phyloP scores from a whole-genome alignment of 2,797 vertebrate genomes.

The Rhabdomys pumilio region DNA sequence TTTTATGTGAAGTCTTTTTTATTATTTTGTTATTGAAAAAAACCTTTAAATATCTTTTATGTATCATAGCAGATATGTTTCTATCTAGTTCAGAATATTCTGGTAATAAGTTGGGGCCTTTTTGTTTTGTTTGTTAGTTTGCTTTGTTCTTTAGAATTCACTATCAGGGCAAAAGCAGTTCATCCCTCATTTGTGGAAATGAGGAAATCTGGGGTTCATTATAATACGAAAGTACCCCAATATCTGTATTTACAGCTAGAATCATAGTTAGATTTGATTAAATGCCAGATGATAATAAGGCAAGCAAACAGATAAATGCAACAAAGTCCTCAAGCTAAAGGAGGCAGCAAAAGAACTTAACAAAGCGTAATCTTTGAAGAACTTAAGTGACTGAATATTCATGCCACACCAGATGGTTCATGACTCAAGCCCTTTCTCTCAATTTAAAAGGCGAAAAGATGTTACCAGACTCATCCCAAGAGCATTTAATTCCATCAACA shows the following conservation, averaged over 20 bases:
- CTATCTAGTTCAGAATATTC: slow-evolving; percentile 31
- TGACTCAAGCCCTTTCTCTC: slow-evolving; percentile 45
- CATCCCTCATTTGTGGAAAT: neutral
- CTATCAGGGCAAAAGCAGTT: slow-evolving; percentile 48
- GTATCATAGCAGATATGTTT: slow-evolving; percentile 25
- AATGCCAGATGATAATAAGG: neutral
- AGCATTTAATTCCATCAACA: slow-evolving; percentile 33
- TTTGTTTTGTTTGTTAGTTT: neutral
- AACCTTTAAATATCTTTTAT: neutral
- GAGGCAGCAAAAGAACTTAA: neutral
- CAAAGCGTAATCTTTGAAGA: neutral
- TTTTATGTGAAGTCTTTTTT: slow-evolving; percentile 44
- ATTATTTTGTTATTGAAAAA: neutral
- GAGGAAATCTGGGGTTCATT: neutral
- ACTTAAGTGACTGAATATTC: neutral
- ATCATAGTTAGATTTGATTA: slow-evolving; percentile 19
- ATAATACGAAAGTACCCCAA: neutral
- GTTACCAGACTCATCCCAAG: slow-evolving; percentile 61
- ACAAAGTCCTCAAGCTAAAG: slow-evolving; percentile 1
- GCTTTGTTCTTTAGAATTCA: neutral
- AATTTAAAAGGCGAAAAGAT: slow-evolving; percentile 64
- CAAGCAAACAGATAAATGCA: slow-evolving; percentile 47
- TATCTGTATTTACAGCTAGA: neutral
- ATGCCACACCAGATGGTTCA: neutral
- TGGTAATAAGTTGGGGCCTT: neutral